phyloP scores from a whole-genome alignment of 2,113 vertebrate species.

The Antechinus stuartii region DNA sequence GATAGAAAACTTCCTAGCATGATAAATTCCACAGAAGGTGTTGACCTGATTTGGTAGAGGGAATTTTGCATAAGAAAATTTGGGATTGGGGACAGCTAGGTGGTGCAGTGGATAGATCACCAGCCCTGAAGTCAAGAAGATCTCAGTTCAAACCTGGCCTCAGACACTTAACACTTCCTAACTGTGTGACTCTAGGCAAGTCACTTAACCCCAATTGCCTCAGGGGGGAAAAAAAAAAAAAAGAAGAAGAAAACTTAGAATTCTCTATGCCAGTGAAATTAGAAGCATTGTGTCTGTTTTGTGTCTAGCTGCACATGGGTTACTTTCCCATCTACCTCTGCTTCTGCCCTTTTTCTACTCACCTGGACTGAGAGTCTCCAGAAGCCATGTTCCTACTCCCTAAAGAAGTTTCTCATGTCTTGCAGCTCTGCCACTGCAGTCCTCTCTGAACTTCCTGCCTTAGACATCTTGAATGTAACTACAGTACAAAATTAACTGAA shows the following conservation, averaged over 20 bases:
- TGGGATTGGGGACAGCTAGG: too few relatives aligned
- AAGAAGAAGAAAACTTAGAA: neutral
- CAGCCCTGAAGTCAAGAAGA: too few relatives aligned
- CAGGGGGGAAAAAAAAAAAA: too few relatives aligned
- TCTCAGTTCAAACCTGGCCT: too few relatives aligned
- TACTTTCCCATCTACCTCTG: neutral
- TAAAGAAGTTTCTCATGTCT: neutral
- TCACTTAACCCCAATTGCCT: too few relatives aligned
- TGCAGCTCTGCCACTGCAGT: neutral
- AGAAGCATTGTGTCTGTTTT: neutral
- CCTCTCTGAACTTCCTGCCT: neutral
- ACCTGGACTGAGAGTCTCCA: neutral
- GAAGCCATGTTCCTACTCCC: neutral
- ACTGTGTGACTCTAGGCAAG: too few relatives aligned
- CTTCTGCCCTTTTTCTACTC: neutral
- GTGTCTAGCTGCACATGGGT: neutral
- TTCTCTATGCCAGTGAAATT: neutral
- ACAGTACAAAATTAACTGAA: neutral
- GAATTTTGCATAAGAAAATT: neutral
- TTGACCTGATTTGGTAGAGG: neutral
- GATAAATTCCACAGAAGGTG: neutral
- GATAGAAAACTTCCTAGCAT: neutral
- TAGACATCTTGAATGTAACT: neutral
- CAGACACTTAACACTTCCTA: too few relatives aligned
- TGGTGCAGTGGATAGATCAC: too few relatives aligned